Evolutionary conservation across 2,888 invertebrate genomes (phyloP), one percentile per base, ranked within the genome.

Genomic region (Cephus rjabovi): DNA sequence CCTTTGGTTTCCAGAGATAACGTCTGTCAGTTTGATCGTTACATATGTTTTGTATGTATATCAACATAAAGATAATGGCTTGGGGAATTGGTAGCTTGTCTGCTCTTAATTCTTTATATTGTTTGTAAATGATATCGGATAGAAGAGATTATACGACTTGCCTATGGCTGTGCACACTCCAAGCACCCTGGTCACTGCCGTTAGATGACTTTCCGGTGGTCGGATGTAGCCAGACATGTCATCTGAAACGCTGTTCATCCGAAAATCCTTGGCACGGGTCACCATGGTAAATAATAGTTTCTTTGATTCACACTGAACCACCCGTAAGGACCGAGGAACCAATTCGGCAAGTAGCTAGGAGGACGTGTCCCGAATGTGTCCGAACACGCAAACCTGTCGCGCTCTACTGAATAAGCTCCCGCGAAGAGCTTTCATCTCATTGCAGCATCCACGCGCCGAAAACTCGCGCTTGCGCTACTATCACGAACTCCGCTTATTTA

Each of bases 91-190:
- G 15, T 40, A 40, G 15, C 40, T 40, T 15, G 40, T 40, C 4
- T 40, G 6, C 15, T 40, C 6, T 40, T 15, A 15, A 40, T 40
- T 40, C 15, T 40, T 6, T 15, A 15, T 40, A 40, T 40, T 40
- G 15, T 40, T 40, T 40, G 15, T 15, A 40, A 40, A 15, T 40
- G 40, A 15, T 6, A 40, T 40, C 15, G 40, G 6, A 40, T 15
- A 40, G 6, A 40, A 40, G 40, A 40, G 4, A 40, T 40, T 40
- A 40, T 40, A 15, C 15, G 40, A 81, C 86, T 87, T 77, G 88
- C 88, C 85, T 79, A 88, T 85, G 35, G 88, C 88, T 30, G 88
- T 88, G 75, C 85, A 87, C 40, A 88, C 83, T 76, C 88, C 88
- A 79, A 88, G 77, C 76, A 87, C 84, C 75, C 88, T 87, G 56